These are phyloP conservation scores for Malacosoma neustria DNA, from an alignment of 2,888 invertebrate species.

Conservation along the genomic window DNA sequence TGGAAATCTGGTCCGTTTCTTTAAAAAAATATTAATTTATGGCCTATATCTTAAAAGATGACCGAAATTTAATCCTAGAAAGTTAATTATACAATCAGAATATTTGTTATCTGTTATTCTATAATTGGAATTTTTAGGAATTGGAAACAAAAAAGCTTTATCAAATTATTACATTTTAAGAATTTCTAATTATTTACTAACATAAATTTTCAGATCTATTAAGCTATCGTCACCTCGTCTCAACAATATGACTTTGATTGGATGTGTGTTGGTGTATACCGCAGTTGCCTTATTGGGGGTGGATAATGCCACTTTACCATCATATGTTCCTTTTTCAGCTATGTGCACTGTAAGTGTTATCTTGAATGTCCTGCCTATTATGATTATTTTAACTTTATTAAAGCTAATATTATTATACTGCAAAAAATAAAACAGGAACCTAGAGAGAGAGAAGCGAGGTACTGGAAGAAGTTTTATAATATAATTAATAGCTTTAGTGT, in stretches of 20 bases:
- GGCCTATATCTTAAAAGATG: too few relatives aligned
- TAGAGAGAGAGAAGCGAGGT: not conserved
- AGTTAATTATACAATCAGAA: too few relatives aligned
- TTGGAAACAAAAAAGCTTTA: too few relatives aligned
- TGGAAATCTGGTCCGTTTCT: too few relatives aligned
- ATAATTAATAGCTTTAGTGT: too few relatives aligned
- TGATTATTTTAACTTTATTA: too few relatives aligned
- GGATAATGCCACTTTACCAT: constrained; percentile 85
- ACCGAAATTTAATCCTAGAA: too few relatives aligned
- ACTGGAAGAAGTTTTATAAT: too few relatives aligned
- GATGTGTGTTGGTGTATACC: constrained; percentile 92
- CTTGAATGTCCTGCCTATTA: too few relatives aligned
- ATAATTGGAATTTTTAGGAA: too few relatives aligned
- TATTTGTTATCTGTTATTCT: too few relatives aligned
- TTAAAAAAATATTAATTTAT: too few relatives aligned
- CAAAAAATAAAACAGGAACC: not conserved
- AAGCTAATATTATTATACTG: not conserved
- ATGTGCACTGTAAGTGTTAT: constrained; percentile 87
- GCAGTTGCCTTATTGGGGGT: constrained; percentile 90
- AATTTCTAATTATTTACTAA: not conserved
- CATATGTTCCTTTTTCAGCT: constrained; percentile 82
- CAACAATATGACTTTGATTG: constrained; percentile 93
- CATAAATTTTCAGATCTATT: constrained; percentile 81
- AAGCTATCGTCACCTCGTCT: constrained; percentile 93
- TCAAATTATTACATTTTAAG: not conserved